A percentile compares a stretch with the other conserved stretches of the same genome.
Evolutionary conservation across 2,888 invertebrate species (phyloP).

Genomic region (Apomyelois bistriatella): DNA sequence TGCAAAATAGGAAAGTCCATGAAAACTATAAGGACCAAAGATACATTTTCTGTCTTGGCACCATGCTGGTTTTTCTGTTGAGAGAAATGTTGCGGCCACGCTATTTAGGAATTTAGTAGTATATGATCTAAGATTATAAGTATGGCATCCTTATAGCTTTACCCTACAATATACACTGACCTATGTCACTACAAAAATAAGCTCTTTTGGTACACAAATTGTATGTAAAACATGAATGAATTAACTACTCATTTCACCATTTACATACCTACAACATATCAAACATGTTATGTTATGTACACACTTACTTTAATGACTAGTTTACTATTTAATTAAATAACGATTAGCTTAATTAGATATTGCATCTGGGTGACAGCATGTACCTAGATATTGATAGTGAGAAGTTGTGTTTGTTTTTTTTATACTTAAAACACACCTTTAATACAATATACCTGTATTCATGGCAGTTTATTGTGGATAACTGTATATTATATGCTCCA

Average conservation of each 20-base stretch:
- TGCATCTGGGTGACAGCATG: background rate
- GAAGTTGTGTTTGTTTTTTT: background rate
- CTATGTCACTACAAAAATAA: background rate
- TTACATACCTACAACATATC: too few relatives aligned
- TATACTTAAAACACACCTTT: background rate
- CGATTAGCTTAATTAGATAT: constrained; percentile 13
- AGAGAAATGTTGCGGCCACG: too few relatives aligned
- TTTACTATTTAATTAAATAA: constrained; percentile 10
- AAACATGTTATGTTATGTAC: too few relatives aligned
- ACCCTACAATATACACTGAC: background rate
- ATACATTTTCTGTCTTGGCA: too few relatives aligned
- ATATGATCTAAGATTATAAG: too few relatives aligned
- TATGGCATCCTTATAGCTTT: background rate
- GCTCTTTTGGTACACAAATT: background rate
- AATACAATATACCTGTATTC: background rate
- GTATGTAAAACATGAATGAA: background rate
- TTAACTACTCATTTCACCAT: background rate
- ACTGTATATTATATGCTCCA: background rate
- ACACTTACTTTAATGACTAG: background rate
- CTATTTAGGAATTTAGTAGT: too few relatives aligned
- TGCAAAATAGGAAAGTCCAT: too few relatives aligned
- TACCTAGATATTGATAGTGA: background rate
- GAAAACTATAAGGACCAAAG: too few relatives aligned
- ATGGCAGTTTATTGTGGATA: background rate
- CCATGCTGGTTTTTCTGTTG: too few relatives aligned